A percentile compares a stretch with the other conserved stretches of the same genome.
phyloP scores from a whole-genome alignment of 2,888 invertebrate species.

The Capitulum mitella region DNA sequence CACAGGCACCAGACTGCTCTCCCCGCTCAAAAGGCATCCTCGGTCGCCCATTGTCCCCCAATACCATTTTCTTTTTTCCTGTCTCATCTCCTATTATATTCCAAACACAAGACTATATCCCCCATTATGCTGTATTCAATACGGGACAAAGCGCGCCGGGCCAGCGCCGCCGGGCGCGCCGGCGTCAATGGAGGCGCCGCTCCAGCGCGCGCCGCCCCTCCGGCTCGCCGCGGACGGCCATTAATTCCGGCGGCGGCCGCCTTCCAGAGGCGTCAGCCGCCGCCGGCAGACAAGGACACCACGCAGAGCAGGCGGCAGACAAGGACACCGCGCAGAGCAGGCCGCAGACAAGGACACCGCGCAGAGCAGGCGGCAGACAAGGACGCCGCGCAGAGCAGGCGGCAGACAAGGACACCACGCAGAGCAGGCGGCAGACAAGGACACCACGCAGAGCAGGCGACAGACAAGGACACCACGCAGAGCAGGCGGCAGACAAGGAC shows the following conservation, averaged over 20 bases:
- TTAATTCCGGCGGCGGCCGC: neutral
- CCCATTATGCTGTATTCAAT: slow-evolving; percentile 22
- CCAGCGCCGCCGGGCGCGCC: slow-evolving; percentile 1
- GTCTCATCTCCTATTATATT: slow-evolving; percentile 25
- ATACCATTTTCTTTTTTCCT: slow-evolving; percentile 21
- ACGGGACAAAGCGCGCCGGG: neutral
- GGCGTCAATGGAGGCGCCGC: neutral
- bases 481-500: no score
- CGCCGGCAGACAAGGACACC: no score
- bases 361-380: no score
- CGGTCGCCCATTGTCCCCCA: slow-evolving; percentile 1
- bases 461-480: no score
- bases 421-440: no score
- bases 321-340: neutral
- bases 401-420: no score
- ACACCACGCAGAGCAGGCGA: no score
- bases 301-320: no score
- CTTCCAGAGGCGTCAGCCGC: no score
- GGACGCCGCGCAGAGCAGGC: no score
- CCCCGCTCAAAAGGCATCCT: neutral
- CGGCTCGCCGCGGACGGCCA: neutral
- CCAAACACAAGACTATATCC: slow-evolving; percentile 25
- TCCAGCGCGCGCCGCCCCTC: neutral
- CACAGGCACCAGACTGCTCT: neutral
- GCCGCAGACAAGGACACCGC: neutral